These are phyloP conservation scores for Drosophila diplacantha DNA, from an alignment of 2,888 invertebrate genomes.

Conservation along the genomic window DNA sequence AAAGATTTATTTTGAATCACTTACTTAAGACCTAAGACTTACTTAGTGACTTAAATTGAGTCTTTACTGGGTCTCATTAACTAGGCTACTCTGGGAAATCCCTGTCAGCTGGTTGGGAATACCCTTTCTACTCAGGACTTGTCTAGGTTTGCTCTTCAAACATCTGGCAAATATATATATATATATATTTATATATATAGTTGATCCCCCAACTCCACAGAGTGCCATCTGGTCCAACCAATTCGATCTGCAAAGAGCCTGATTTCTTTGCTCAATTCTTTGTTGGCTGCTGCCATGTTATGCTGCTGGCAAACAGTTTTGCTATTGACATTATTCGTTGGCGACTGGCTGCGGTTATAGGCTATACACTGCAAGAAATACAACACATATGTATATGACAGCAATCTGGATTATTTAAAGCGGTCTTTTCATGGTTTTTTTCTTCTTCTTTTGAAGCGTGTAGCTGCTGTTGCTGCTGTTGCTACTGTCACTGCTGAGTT, in stretches of 20 bases:
- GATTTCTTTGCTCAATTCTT: slow-evolving; percentile 13
- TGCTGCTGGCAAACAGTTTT: slow-evolving; percentile 60
- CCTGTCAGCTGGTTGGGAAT: not conserved
- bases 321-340: slow-evolving; percentile 61
- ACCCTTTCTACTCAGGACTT: not conserved
- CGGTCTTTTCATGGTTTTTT: not conserved
- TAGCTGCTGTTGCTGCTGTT: slow-evolving; percentile 1
- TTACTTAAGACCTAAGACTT: slow-evolving; percentile 4
- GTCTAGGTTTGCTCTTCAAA: not conserved
- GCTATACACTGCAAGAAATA: slow-evolving; percentile 1
- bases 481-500: slow-evolving; percentile 28
- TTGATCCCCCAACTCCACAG: not conserved
- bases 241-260: slow-evolving; percentile 10
- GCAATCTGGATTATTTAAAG: not conserved
- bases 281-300: slow-evolving; percentile 32
- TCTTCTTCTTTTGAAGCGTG: not conserved
- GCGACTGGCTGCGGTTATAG: slow-evolving; percentile 48
- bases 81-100: too few species aligned
- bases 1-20: slow-evolving; percentile 47
- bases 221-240: not conserved
- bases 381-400: not conserved
- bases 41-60: not conserved
- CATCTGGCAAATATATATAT: too few species aligned
- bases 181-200: too few species aligned
- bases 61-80: not conserved